Evolutionary conservation across 2,113 vertebrate species (phyloP).

Genomic region (Lucifuga dentata): DNA sequence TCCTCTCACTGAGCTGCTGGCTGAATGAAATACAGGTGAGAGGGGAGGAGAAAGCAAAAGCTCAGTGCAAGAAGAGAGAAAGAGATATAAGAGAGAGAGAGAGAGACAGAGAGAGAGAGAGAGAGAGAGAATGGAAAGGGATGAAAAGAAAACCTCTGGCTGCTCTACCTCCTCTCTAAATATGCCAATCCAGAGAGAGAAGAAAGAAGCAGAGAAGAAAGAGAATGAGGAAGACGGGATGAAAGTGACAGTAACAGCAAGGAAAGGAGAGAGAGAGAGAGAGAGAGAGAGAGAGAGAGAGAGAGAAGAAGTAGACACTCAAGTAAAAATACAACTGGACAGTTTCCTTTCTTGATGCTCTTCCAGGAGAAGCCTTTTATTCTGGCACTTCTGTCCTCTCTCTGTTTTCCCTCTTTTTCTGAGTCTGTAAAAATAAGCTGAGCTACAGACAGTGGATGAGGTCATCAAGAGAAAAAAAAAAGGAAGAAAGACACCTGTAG

Average conservation of each 20-base stretch:
- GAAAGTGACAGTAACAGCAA: background rate
- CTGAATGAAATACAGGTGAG: background rate
- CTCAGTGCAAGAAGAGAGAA: conserved; percentile 2
- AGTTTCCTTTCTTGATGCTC: conserved; percentile 27
- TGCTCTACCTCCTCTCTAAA: background rate
- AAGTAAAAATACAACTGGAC: conserved; percentile 16
- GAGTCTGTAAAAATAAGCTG: conserved; percentile 5
- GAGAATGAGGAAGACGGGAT: background rate
- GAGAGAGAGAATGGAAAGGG: too few species aligned
- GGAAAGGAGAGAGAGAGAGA: background rate
- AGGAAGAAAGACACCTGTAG: background rate
- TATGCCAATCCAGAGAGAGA: background rate
- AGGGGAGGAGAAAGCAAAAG: background rate
- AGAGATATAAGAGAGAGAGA: conserved; percentile 8
- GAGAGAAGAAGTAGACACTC: background rate
- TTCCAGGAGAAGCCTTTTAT: conserved; percentile 38
- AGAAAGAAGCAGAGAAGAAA: background rate
- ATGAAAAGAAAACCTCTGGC: conserved; percentile 22
- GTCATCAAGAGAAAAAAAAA: background rate
- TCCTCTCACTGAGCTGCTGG: background rate
- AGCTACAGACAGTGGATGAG: background rate
- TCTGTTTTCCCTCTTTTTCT: background rate
- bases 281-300: background rate
- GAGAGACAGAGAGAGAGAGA: conserved; percentile 11
- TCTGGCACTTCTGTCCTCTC: conserved; percentile 14